Base-by-base conservation (phyloP, 1,140 invertebrate genomes). In the Drosophila eugracilis region DNA sequence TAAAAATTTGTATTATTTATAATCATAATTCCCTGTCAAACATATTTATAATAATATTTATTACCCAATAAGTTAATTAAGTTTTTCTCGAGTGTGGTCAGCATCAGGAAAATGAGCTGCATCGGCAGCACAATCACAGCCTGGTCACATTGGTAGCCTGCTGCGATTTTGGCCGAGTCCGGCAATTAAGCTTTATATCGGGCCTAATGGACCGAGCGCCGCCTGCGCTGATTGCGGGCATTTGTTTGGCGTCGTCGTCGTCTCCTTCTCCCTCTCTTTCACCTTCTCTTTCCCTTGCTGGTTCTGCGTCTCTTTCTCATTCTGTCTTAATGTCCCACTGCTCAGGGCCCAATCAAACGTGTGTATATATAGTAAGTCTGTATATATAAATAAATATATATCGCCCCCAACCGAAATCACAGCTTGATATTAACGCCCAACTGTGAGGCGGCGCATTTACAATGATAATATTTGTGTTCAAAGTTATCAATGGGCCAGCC, bases 101-200 rank as follows among this genome's bases (percentile, higher is more conserved):
- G n/a, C 41, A 24, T 44, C 21, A 9, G 55, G 60, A 58, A 58
- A 70, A 71, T 49, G 49, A 36, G 70, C 59, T 41, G 26, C 53
- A 45, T 39, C 65, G 37, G 57, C 73, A 81, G 59, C 55, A 83
- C 52, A 78, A 78, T 75, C 78, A 83, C 54, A 52, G 60, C 53
- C 81, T 65, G 72, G 81, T 85, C 81, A 80, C 81, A 84, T 73
- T 76, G 77, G 53, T 67, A 57, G 63, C 88, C 83, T 67, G 89
- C 75, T 79, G 89, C 54, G 79, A 76, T 57, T 65, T 79, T 89
- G 59, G 66, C 81, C 71, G 57, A 85, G 80, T 72, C 75, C 69
- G 75, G 88, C 90, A 91, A 91, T 91, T 91, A 91, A 91, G 90
- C 86, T 84, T 89, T 91, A 90, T 90, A 91, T 91, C 88, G 77